Evolutionary conservation across 2,797 vertebrate species (phyloP), one percentile per base, ranked within the genome.

Genomic region (Clarias platycephalus): DNA sequence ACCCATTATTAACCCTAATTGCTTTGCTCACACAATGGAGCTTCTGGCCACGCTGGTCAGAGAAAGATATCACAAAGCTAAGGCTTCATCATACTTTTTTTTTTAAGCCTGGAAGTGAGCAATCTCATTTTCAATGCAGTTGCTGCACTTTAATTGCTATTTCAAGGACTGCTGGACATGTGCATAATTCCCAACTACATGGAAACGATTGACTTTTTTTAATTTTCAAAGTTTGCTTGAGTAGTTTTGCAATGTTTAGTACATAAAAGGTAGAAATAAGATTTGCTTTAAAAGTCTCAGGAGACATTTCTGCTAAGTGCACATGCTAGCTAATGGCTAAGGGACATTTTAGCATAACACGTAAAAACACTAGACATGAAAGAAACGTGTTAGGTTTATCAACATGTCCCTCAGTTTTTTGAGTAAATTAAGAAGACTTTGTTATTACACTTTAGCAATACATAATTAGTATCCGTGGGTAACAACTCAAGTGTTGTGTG

Each of bases 1-100:
- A 86, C 86, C 88, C 66, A 44, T 83, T 79, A 82, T 88, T 89
- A 88, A 88, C 89, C 86, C 82, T 82, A 83, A 85, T 87, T 80
- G 75, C 80, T 81, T 62, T 77, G 57, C 74, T 84, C 71, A 58
- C 58, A 63, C 28, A 13, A 15, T 58, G 57, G 82, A 86, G 78
- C 57, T 84, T 66, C 74, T 72, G 85, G 71, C 49, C 53, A 37
- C 67, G 71, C 49, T 49, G 49, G 77, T 80, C 66, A 24, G 71
- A 63, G 31, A 83, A 18, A 68, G 66, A 64, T 71, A 60, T 63
- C 64, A 20, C 31, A 84, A 83, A 53, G 22, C 20, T 31, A 66
- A 9, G 62, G 78, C 22, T 84, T 82, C 31, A 79, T 80, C 53
- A 83, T 83, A 85, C 40, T 86, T 88, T 53, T 85, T 68, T 26